These are phyloP conservation scores for Melopsittacus undulatus DNA, from an alignment of 2,797 vertebrate species.

Conservation along the genomic window DNA sequence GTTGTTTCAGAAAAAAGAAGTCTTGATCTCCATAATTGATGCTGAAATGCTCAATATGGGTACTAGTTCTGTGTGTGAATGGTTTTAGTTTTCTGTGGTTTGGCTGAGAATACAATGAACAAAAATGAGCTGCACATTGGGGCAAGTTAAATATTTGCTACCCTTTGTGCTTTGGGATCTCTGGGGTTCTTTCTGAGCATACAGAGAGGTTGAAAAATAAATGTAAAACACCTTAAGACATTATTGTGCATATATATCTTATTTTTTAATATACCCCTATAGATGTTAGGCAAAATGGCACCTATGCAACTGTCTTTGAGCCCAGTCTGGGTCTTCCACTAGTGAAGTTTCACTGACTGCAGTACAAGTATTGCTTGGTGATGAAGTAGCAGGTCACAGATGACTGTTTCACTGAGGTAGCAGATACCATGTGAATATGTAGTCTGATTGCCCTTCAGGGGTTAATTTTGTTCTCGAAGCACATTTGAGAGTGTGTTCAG, in stretches of 20 bases:
- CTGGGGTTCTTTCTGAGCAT: background rate
- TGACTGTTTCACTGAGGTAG: background rate
- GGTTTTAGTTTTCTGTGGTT: background rate
- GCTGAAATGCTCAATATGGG: slow-evolving; percentile 16
- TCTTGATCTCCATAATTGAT: slow-evolving; percentile 55
- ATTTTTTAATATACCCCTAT: background rate
- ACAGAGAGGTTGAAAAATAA: background rate
- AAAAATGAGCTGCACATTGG: background rate
- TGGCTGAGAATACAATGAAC: background rate
- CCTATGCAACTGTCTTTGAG: background rate
- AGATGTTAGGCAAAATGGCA: background rate
- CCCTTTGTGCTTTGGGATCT: background rate
- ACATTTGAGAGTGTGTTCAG: slow-evolving; percentile 56
- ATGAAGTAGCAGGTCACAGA: background rate
- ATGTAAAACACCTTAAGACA: background rate
- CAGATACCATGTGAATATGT: background rate
- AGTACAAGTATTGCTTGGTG: background rate
- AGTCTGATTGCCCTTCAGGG: background rate
- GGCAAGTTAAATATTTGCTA: background rate
- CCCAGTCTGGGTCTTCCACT: background rate
- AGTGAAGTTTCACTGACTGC: background rate
- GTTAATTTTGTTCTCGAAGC: slow-evolving; percentile 49
- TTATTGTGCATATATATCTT: background rate
- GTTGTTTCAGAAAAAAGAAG: background rate
- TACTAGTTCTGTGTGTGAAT: slow-evolving; percentile 6